phyloP scores from a whole-genome alignment of 2,888 invertebrate species.

The Monoplex corrugatus region DNA sequence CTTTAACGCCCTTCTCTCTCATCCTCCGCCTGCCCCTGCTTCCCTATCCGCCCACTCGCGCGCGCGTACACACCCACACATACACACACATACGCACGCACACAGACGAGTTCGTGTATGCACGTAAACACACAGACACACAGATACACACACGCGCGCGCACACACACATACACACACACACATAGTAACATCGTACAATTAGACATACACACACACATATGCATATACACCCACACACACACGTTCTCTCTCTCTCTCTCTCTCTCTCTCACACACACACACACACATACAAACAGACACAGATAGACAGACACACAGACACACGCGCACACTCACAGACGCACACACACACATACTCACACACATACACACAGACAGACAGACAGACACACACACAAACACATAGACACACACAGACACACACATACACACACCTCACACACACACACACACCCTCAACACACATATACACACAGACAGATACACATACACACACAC shows the following conservation, averaged over 20 bases:
- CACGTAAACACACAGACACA: neutral
- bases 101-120: neutral
- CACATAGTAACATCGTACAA: no score
- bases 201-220: neutral
- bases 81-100: slow-evolving; percentile 9
- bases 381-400: neutral
- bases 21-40: neutral
- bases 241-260: neutral
- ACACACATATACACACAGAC: neutral
- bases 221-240: neutral
- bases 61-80: neutral
- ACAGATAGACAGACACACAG: slow-evolving; percentile 1
- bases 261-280: neutral
- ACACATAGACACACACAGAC: no score
- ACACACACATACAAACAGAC: neutral
- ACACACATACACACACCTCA: no score
- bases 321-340: slow-evolving; percentile 15
- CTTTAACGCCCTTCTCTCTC: neutral
- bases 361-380: neutral
- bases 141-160: neutral
- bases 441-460: neutral
- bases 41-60: neutral
- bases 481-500: no score
- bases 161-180: neutral
- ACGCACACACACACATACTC: neutral